Base-by-base conservation (phyloP, 2,797 vertebrate species). In the Taenioides sp. region DNA sequence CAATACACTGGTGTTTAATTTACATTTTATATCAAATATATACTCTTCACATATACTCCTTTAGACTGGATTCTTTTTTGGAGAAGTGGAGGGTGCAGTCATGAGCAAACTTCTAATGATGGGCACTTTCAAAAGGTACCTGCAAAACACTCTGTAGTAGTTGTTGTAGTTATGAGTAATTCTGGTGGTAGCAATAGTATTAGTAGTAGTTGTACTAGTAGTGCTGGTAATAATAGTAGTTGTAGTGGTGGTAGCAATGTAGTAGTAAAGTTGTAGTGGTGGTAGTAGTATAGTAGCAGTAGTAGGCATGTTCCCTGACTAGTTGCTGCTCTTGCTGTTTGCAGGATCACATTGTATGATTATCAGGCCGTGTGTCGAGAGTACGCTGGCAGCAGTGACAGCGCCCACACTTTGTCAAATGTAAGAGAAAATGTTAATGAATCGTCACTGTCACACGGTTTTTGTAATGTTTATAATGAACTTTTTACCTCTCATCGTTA, bases 101-200 rank as follows among this genome's bases (percentile, higher is more conserved):
- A 99, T 99, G 98, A 97, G 93, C 93, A 99, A 99, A 90, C 93
- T 99, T 77, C 91, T 99, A 73, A 91, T 95, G 83, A 99, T 99
- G 98, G 97, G 97, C 2, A 99, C 97, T 43, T 99, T 99, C 88
- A 99, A 97, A 93, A 97, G 96, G 97, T 98, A 92, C 90, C 92
- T 23, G 70, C 63, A 3, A 7, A 18, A 47, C 7, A 43, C 37
- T 5, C 55, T 57, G 74, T 22, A 69, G 7, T 28, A 28, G 16
- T 20, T 10, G 17, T 22, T 6, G 52, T 54, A 54, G 52, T 54
- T n/a, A 54, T 20, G 10, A 54, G 52, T 47, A 47, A 47, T 2
- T 4, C 4, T 16, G 16, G 43, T 47, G 2, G 40, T 52, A 52
- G 49, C 20, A 20, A 27, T 31, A 61, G 34, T 40, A 63, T 37